Evolutionary conservation across 2,797 vertebrate genomes (phyloP), one percentile per base, ranked within the genome.

Genomic region (Glyptemys insculpta): DNA sequence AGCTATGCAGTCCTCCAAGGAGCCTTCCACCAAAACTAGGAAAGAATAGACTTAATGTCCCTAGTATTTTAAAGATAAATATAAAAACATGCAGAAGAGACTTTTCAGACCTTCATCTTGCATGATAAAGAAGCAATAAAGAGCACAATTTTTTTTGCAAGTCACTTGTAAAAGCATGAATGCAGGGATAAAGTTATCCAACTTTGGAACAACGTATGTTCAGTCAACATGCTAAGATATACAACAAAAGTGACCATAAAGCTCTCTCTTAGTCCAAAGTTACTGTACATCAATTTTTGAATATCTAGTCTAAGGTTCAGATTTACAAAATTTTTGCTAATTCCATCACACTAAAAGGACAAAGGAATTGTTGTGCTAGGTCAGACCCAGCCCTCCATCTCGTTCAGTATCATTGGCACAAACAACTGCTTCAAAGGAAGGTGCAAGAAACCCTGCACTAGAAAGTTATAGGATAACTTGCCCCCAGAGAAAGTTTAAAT

Each of bases 41-140:
- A 1, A 79, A 34, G 18, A 88, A 80, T 44, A 37, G 44, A 37
- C 12, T 90, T 76, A 34, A 83, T 12, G 47, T 91, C 74, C 85
- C 79, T 34, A 15, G 21, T 79, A 92, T 50, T 90, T 72, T 88
- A 89, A 91, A 47, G 74, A 16, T 52, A 94, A 94, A 94, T 94
- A 50, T 8, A 90, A 25, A 86, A 53, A 85, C 81, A 89, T 62
- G 44, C 0, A 65, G 31, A 65, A 65, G 31, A 65, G 59, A 34
- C 14, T 65, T 65, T 65, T 0, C 87, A 80, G 94, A 81, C 49
- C 89, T 92, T 89, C 47, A 81, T 90, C n/a, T 49, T 27, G 52
- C 31, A 50, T 74, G 84, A 49, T 3, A 87, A n/a, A 25, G 44
- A 12, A 82, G 9, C 72, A 94, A 80, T 23, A 16, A 65, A 86